A percentile compares a stretch with the other conserved stretches of the same genome.
Conservation (phyloP, 2,113 vertebrate genomes). For the Etheostoma cragini region DNA sequence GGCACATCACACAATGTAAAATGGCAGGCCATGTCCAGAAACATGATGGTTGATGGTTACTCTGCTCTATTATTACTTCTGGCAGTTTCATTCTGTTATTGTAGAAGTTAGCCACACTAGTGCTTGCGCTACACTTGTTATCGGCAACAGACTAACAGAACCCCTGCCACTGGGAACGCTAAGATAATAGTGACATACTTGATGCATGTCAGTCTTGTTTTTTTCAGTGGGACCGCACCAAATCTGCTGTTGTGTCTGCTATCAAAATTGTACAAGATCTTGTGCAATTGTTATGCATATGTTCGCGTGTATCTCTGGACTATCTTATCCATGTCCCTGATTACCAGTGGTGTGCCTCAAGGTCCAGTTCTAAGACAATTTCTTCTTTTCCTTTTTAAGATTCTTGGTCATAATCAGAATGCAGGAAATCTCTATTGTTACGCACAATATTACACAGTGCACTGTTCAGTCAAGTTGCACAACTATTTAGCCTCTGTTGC, state of each 20-base stretch:
- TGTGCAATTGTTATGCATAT: neutral
- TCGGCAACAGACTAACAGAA: conserved; percentile 14
- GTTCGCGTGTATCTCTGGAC: neutral
- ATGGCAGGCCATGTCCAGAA: neutral
- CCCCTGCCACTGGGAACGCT: conserved; percentile 3
- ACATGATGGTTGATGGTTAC: neutral
- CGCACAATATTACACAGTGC: neutral
- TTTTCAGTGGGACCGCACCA: neutral
- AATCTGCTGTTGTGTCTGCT: neutral
- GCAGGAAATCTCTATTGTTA: neutral
- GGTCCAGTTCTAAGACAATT: conserved; percentile 11
- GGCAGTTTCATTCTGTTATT: neutral
- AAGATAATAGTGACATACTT: neutral
- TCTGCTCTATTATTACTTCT: neutral
- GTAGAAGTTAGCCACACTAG: neutral
- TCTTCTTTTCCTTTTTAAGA: neutral
- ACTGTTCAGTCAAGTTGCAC: neutral
- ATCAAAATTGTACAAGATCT: neutral
- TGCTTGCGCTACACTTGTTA: neutral
- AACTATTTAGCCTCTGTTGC: neutral
- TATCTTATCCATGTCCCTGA: neutral
- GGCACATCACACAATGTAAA: conserved; percentile 2
- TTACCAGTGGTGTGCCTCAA: neutral
- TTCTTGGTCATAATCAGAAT: neutral
- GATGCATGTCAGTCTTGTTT: conserved; percentile 1